Evolutionary conservation across 1,140 invertebrate species (phyloP).

Genomic region (Streblospio benedicti): DNA sequence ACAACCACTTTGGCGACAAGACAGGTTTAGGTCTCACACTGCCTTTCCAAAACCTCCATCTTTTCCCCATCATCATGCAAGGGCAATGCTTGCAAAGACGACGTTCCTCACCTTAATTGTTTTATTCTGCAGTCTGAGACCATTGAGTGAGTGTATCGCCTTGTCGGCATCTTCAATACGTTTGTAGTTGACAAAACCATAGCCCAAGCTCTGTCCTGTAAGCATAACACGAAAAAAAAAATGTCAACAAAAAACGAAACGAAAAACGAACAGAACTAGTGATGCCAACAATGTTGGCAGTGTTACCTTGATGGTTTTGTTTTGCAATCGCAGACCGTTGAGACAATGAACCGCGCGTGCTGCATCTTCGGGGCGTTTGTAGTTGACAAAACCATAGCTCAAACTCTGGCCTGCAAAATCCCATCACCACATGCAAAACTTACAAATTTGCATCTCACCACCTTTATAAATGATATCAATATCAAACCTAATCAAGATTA

Average conservation of each 20-base stretch:
- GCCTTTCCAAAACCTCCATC: too few relatives aligned
- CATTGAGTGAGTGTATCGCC: slow-evolving; percentile 96
- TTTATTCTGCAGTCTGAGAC: slow-evolving; percentile 98
- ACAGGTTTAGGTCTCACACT: too few relatives aligned
- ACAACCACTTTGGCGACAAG: too few relatives aligned
- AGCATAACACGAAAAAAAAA: not conserved
- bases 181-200: slow-evolving; percentile 82
- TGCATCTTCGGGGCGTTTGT: slow-evolving; percentile 92
- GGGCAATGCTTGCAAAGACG: too few relatives aligned
- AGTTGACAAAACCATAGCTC: slow-evolving; percentile 85
- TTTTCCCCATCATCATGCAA: too few relatives aligned
- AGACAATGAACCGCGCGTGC: slow-evolving; percentile 97
- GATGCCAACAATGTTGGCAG: too few relatives aligned
- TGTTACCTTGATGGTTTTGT: slow-evolving; percentile 98
- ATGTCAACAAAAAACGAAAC: slow-evolving; percentile 5
- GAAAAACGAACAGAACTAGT: not conserved
- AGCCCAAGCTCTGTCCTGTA: slow-evolving; percentile 93
- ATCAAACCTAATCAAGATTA: too few relatives aligned
- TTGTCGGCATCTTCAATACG: slow-evolving; percentile 97
- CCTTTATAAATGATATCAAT: too few relatives aligned
- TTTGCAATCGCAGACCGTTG: slow-evolving; percentile 98
- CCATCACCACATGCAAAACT: too few relatives aligned
- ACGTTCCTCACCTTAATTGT: slow-evolving; percentile 86
- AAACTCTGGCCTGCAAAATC: slow-evolving; percentile 89
- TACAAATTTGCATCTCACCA: too few relatives aligned